Conservation (phyloP, 2,797 vertebrate species). For the Coluber constrictor region DNA sequence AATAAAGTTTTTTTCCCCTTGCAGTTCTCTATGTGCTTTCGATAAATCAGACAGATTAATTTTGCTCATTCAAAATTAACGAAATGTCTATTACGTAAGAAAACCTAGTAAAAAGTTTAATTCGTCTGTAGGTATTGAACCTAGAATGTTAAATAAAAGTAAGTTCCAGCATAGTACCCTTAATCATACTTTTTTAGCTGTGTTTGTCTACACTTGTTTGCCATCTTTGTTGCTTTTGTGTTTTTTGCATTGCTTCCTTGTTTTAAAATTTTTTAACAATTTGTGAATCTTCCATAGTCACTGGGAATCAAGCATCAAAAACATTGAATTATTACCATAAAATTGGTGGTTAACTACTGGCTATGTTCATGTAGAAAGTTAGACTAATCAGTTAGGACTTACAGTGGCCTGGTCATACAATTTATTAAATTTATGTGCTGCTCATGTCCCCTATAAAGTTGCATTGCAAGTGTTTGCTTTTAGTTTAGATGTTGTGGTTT, state of each 20-base stretch:
- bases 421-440: background rate
- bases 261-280: background rate
- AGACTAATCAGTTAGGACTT: background rate
- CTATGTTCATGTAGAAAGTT: background rate
- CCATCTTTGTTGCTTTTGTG: background rate
- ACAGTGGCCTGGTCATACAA: background rate
- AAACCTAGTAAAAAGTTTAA: background rate
- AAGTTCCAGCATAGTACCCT: background rate
- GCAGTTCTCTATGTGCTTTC: background rate
- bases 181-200: background rate
- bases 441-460: background rate
- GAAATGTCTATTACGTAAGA: background rate
- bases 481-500: background rate
- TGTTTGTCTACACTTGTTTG: background rate
- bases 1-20: background rate
- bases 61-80: background rate
- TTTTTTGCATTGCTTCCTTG: background rate
- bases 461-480: background rate
- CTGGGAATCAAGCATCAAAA: background rate
- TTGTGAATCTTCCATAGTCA: background rate
- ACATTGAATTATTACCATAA: background rate
- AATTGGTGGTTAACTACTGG: background rate
- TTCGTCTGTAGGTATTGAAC: background rate
- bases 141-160: background rate
- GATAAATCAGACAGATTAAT: background rate